A percentile compares a stretch with the other conserved stretches of the same genome.
Conservation (phyloP, 2,113 vertebrate species). For the Lepus europaeus region DNA sequence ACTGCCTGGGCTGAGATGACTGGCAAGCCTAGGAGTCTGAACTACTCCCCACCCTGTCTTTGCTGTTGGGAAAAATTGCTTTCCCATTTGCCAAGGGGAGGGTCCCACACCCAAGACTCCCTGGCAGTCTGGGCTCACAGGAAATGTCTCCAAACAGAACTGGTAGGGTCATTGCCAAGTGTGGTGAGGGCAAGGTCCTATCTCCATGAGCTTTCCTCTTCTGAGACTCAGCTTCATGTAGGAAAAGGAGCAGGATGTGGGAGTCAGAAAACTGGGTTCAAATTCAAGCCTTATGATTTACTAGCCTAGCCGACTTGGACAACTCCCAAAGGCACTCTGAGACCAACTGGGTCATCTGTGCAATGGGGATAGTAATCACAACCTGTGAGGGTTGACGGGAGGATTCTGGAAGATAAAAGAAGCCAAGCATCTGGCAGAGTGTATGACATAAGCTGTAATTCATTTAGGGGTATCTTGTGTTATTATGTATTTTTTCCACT, state of each 20-base stretch:
- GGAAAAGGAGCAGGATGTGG: neutral
- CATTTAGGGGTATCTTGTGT: neutral
- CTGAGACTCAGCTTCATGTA: neutral
- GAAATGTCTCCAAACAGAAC: constrained; percentile 4
- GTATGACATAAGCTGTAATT: rapidly evolving
- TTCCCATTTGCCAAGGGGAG: neutral
- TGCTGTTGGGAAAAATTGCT: constrained; percentile 10
- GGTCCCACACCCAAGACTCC: neutral
- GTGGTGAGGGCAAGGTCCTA: neutral
- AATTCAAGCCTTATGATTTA: neutral
- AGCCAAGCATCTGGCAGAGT: neutral
- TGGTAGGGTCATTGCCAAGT: neutral
- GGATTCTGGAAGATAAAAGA: neutral
- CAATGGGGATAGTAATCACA: neutral
- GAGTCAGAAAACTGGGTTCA: neutral
- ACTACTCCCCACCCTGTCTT: neutral
- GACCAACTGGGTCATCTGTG: neutral
- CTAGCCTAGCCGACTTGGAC: neutral
- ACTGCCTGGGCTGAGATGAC: neutral
- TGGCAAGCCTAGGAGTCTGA: neutral
- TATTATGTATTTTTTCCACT: neutral
- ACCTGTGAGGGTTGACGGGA: neutral
- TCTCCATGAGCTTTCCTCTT: neutral
- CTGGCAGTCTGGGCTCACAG: neutral
- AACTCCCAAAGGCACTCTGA: neutral